Percentiles rank a stretch among this genome's conserved stretches.
Evolutionary conservation across 2,888 invertebrate species (phyloP).

Genomic region (Pseudococcus jackbeardsleyi): DNA sequence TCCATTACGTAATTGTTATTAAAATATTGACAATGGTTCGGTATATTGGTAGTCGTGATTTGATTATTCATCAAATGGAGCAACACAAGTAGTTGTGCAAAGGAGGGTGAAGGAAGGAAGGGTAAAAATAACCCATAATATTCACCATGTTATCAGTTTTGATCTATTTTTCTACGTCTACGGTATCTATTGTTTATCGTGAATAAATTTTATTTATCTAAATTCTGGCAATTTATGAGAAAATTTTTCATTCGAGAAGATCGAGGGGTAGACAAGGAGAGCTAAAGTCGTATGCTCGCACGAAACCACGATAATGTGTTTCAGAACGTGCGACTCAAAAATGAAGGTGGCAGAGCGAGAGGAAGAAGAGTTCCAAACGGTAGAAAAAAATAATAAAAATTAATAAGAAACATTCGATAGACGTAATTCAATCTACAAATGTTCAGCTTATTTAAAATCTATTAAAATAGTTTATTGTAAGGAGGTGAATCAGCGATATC

Average conservation of each 20-base stretch:
- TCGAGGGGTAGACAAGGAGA: neutral
- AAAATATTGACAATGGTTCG: slow-evolving; percentile 23
- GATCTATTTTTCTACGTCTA: neutral
- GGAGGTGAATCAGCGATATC: slow-evolving; percentile 63
- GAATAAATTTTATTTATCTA: neutral
- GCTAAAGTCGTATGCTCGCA: neutral
- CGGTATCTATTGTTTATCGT: neutral
- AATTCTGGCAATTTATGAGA: neutral
- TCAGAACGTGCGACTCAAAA: no score
- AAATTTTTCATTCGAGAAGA: neutral
- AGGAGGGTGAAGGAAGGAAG: neutral
- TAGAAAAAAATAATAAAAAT: slow-evolving; percentile 57
- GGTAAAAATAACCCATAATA: neutral
- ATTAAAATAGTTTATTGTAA: slow-evolving; percentile 63
- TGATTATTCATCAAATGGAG: slow-evolving; percentile 2
- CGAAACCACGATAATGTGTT: neutral
- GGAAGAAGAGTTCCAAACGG: neutral
- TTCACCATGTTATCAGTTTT: neutral
- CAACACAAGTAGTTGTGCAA: neutral
- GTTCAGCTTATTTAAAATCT: slow-evolving; percentile 64
- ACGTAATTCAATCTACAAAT: slow-evolving; percentile 65
- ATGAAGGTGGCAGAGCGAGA: neutral
- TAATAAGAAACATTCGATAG: slow-evolving; percentile 63
- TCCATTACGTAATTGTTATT: slow-evolving; percentile 13
- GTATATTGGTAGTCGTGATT: neutral